These are phyloP conservation scores for Centropristis striata DNA, from an alignment of 2,113 vertebrate genomes.

Conservation along the genomic window DNA sequence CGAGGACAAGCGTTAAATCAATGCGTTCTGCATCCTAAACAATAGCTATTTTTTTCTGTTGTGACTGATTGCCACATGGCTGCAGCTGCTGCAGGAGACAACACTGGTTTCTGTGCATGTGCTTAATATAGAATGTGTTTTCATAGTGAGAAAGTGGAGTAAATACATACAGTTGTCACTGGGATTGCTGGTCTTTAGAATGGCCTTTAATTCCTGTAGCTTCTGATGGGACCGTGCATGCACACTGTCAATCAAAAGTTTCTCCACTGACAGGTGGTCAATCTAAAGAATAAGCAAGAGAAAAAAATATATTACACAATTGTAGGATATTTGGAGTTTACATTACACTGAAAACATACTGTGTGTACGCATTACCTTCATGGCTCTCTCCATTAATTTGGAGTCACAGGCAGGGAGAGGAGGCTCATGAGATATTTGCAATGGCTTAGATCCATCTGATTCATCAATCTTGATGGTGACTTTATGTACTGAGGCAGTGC, in stretches of 20 bases:
- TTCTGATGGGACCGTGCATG: slow-evolving; percentile 98
- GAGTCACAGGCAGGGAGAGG: slow-evolving; percentile 95
- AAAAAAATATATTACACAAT: not conserved
- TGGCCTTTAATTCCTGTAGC: slow-evolving; percentile 96
- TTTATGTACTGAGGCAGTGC: slow-evolving; percentile 95
- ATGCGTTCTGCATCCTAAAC: not conserved
- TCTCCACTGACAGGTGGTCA: slow-evolving; percentile 97
- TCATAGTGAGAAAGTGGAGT: not conserved
- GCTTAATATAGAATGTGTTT: not conserved
- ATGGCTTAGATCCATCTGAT: slow-evolving; percentile 95
- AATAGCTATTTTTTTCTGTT: not conserved
- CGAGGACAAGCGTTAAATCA: not conserved
- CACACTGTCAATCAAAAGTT: slow-evolving; percentile 98
- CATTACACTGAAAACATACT: not conserved
- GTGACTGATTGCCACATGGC: not conserved
- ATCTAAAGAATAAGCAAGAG: slow-evolving; percentile 84
- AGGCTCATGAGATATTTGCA: slow-evolving; percentile 98
- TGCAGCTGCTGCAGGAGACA: not conserved
- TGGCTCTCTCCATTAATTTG: slow-evolving; percentile 96
- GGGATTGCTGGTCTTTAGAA: slow-evolving; percentile 92
- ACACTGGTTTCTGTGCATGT: not conserved
- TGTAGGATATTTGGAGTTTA: not conserved
- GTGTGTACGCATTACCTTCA: slow-evolving; percentile 85
- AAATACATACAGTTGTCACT: slow-evolving; percentile 93
- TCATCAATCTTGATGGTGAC: slow-evolving; percentile 98